A percentile compares a stretch with the other conserved stretches of the same genome.
Evolutionary conservation across 1,140 invertebrate species (phyloP).

Genomic region (Drosophila micromelanica): DNA sequence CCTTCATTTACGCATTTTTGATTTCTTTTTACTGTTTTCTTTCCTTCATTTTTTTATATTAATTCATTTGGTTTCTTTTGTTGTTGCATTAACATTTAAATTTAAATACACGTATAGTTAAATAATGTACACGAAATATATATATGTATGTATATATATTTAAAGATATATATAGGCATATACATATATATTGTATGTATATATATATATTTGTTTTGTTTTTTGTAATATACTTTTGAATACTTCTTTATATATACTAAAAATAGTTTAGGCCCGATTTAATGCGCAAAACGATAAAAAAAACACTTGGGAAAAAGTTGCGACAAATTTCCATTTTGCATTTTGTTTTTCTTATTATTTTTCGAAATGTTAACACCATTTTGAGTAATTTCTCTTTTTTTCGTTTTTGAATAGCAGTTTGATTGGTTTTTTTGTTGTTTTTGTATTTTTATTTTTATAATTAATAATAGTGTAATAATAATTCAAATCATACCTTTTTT

Average conservation of each 20-base stretch:
- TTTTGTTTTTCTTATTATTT: conserved; percentile 15
- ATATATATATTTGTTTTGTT: conserved; percentile 10
- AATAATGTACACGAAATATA: conserved; percentile 82
- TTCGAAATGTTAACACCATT: conserved; percentile 43
- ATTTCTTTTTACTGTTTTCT: conserved; percentile 32
- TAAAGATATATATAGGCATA: conserved; percentile 49
- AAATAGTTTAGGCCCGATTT: conserved; percentile 45
- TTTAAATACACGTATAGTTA: conserved; percentile 81
- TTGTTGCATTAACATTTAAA: conserved; percentile 63
- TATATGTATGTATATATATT: conserved; percentile 63
- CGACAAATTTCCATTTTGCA: conserved; percentile 18
- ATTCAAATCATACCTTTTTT: conserved; percentile 75
- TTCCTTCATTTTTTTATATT: conserved; percentile 44
- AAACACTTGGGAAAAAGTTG: conserved; percentile 17
- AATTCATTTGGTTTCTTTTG: conserved; percentile 48
- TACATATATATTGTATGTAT: conserved; percentile 46
- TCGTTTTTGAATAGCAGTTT: conserved; percentile 47
- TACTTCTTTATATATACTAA: conserved; percentile 37
- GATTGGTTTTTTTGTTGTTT: conserved; percentile 39
- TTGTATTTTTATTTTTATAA: conserved; percentile 40
- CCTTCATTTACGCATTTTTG: conserved; percentile 18
- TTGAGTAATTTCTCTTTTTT: conserved; percentile 28
- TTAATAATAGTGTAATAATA: conserved; percentile 73
- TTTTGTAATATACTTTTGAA: conserved; percentile 25
- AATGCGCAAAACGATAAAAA: conserved; percentile 47